Base-by-base conservation (phyloP, 92 coral and sea anemone genomes). In the Bergia sp. region DNA sequence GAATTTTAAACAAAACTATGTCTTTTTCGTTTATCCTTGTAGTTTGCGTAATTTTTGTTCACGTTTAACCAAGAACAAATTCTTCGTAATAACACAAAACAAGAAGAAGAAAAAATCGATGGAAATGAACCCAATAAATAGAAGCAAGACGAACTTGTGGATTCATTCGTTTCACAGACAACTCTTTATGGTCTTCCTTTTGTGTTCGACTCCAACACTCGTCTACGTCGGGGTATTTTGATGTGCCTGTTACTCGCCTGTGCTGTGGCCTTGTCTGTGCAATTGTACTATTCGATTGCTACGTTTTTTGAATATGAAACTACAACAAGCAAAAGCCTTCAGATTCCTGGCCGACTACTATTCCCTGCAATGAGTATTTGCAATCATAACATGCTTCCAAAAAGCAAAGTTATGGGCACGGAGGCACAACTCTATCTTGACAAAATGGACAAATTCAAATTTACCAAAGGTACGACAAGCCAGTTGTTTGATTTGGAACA, bases 341-440 rank as follows among this genome's bases (percentile, higher is more conserved):
- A 18, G 11, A 40, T 40, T 42, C 18, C 53, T 12, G 0, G 39
- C 0, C 36, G 15, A 44, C 2, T 82, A 61, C 12, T 39, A 61
- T 82, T 82, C 45, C 86, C 86, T 18, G 76, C 86, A 36, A 64
- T 82, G 20, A 64, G 74, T 64, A 82, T 82, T 64, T 82, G 86
- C 75, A 82, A 65, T 42, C 74, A 40, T 75, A 82, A 82, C 58
- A 82, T 82, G 74, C 23, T 82, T 16, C 73, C 57, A 7, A 64
- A 64, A 65, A 82, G 86, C 16, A 49, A 82, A 38, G 65, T 82
- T 40, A 41, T 64, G 53, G 75, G 86, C 5, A 82, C 74, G 20
- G 76, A 82, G 0, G 76, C 74, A 6, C 86, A 82, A 45, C 15
- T 36, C 2, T 82, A 82, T 43, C 75, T 82, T 0, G 86, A 82